Percentiles rank a stretch among this genome's conserved stretches.
These are phyloP conservation scores for Apis cerana DNA, from an alignment of 1,140 invertebrate genomes.

Conservation along the genomic window DNA sequence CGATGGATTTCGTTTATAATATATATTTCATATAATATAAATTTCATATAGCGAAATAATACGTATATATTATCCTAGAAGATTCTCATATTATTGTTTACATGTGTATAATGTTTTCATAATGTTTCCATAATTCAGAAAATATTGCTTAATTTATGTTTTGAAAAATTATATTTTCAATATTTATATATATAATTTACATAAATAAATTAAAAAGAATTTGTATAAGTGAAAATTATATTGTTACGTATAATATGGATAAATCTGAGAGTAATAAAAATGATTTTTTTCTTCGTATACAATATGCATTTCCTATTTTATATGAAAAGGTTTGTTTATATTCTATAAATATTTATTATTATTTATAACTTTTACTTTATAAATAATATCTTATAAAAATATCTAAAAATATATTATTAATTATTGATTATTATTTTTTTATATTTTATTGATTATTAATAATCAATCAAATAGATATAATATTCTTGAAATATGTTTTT, in stretches of 20 bases:
- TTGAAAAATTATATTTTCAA: background rate
- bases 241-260: conserved; percentile 24
- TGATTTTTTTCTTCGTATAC: conserved; percentile 62
- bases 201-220: background rate
- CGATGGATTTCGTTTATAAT: too few relatives aligned
- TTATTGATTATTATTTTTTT: too few relatives aligned
- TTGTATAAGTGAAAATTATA: too few relatives aligned
- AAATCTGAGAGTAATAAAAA: background rate
- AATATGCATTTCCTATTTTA: conserved; percentile 75
- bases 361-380: too few relatives aligned
- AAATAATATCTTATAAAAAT: too few relatives aligned
- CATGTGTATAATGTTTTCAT: too few relatives aligned
- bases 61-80: too few relatives aligned
- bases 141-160: background rate
- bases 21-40: too few relatives aligned
- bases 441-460: background rate
- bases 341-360: background rate
- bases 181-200: background rate
- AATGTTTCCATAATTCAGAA: too few relatives aligned
- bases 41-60: too few relatives aligned
- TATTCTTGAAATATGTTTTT: background rate
- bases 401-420: too few relatives aligned
- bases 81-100: too few relatives aligned
- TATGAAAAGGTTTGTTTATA: conserved; percentile 62
- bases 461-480: background rate